Percentiles rank a stretch among this genome's conserved stretches.
phyloP scores from a whole-genome alignment of 2,888 invertebrate species.

The Shargacucullia verbasci region DNA sequence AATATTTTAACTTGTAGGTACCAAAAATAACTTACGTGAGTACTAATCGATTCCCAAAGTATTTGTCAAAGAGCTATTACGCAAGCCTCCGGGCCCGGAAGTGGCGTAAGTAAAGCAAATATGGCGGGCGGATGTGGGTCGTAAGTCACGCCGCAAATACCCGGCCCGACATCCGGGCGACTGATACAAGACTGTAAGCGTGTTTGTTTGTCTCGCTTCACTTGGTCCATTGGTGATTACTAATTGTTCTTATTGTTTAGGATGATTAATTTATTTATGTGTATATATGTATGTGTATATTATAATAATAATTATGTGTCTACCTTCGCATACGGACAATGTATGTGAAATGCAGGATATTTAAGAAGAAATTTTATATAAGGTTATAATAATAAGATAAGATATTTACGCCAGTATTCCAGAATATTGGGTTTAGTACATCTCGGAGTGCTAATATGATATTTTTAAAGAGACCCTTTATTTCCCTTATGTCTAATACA shows the following conservation, averaged over 20 bases:
- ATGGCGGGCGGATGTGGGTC: slow-evolving; percentile 84
- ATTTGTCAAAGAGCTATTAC: slow-evolving; percentile 64
- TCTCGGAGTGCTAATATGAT: too few species aligned
- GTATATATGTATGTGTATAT: too few species aligned
- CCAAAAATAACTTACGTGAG: slow-evolving; percentile 1
- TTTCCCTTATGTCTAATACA: too few species aligned
- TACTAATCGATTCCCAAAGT: slow-evolving; percentile 47
- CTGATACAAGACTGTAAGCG: slow-evolving; percentile 62
- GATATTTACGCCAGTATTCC: too few species aligned
- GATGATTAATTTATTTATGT: slow-evolving; percentile 4
- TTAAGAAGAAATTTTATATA: too few species aligned
- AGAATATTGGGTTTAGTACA: too few species aligned
- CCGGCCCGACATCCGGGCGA: slow-evolving; percentile 75
- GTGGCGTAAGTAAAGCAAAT: slow-evolving; percentile 82
- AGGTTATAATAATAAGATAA: too few species aligned
- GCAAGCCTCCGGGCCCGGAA: slow-evolving; percentile 64
- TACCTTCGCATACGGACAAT: too few species aligned
- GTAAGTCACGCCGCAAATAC: slow-evolving; percentile 85
- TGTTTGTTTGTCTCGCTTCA: slow-evolving; percentile 50
- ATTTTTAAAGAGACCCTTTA: too few species aligned
- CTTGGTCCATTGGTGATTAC: slow-evolving; percentile 29
- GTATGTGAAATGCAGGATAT: too few species aligned
- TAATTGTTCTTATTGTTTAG: slow-evolving; percentile 32
- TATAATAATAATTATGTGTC: too few species aligned
- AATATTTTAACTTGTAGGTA: slow-evolving; percentile 20